Conservation (phyloP, 2,888 invertebrate genomes). For the Petrophora chlorosata region DNA sequence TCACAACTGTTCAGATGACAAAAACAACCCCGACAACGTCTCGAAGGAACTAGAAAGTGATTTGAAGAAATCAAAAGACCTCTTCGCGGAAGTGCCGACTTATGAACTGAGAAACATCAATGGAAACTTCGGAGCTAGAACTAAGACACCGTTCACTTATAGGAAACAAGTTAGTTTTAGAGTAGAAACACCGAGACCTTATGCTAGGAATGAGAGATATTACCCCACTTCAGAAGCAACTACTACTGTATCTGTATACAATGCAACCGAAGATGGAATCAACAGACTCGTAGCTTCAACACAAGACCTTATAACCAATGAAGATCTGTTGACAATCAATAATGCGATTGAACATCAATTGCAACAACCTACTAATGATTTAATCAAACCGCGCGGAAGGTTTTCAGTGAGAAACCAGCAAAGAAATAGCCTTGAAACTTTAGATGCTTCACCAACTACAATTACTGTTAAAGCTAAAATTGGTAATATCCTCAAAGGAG, state of each 20-base stretch:
- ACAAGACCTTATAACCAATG: constrained; percentile 84
- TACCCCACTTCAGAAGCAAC: constrained; percentile 56
- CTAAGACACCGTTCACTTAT: constrained; percentile 49
- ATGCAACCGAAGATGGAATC: constrained; percentile 59
- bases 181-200: constrained; percentile 56
- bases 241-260: constrained; percentile 41
- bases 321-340: constrained; percentile 86
- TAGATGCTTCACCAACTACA: constrained; percentile 49
- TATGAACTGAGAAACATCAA: constrained; percentile 55
- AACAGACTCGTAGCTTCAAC: constrained; percentile 83
- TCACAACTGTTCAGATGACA: constrained; percentile 62
- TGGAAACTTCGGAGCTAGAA: constrained; percentile 60
- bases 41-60: constrained; percentile 46
- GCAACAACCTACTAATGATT: constrained; percentile 58
- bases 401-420: constrained; percentile 47
- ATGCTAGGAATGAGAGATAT: constrained; percentile 64
- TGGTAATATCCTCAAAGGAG: constrained; percentile 58
- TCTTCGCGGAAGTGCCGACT: constrained; percentile 50
- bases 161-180: constrained; percentile 57
- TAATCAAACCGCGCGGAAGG: constrained; percentile 60
- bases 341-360: constrained; percentile 68
- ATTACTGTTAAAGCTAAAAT: constrained; percentile 68
- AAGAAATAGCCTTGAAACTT: constrained; percentile 37
- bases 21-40: constrained; percentile 30
- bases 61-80: constrained; percentile 47